Conservation (phyloP, 2,113 vertebrate genomes). For the Phaethon lepturus region DNA sequence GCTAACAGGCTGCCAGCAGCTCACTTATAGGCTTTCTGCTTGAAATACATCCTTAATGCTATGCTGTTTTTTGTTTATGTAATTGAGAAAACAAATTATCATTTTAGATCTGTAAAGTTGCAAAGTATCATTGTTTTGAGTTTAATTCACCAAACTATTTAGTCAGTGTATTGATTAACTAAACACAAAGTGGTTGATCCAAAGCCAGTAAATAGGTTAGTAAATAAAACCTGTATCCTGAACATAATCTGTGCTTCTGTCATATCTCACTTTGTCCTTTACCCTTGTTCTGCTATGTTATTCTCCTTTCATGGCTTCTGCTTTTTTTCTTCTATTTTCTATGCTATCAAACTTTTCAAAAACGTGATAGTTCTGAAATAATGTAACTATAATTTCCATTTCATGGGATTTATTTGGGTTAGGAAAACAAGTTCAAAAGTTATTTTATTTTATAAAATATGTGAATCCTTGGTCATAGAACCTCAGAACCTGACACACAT, state of each 20-base stretch:
- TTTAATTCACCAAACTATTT: neutral
- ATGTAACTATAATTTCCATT: neutral
- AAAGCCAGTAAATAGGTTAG: neutral
- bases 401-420: neutral
- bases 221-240: neutral
- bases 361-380: neutral
- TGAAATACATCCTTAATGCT: neutral
- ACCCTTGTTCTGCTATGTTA: neutral
- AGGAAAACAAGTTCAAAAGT: neutral
- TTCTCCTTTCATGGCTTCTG: neutral
- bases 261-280: neutral
- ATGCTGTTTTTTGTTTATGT: rapidly evolving
- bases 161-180: neutral
- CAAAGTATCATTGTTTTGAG: neutral
- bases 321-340: neutral
- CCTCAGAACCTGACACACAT: neutral
- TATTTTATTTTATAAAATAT: neutral
- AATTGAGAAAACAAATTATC: neutral
- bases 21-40: neutral
- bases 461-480: neutral
- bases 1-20: neutral
- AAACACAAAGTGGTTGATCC: neutral
- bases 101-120: neutral
- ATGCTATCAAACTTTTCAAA: neutral
- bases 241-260: neutral